These are phyloP conservation scores for Pedicia rivosa DNA, from an alignment of 2,888 invertebrate genomes.

Conservation along the genomic window DNA sequence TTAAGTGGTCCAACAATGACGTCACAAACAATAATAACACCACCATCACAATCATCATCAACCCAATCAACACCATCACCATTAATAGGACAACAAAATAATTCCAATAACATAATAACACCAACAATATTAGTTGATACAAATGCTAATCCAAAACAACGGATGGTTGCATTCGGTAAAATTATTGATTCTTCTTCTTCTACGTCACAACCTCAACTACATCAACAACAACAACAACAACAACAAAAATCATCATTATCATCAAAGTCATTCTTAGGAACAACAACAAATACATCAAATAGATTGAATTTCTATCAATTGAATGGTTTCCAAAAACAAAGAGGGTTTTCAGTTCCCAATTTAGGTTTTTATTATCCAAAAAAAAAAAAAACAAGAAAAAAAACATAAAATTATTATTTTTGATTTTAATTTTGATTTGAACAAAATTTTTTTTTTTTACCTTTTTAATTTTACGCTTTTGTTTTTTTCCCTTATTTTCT, in stretches of 20 bases:
- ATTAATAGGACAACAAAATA: conserved; percentile 3
- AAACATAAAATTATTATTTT: conserved; percentile 19
- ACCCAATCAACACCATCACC: conserved; percentile 4
- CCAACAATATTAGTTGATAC: neutral
- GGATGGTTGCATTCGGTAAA: conserved; percentile 65
- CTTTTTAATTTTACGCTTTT: conserved; percentile 2
- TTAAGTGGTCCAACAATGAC: neutral
- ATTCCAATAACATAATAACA: neutral
- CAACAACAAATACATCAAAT: conserved; percentile 32
- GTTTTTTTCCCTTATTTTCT: conserved; percentile 1
- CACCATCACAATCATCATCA: conserved; percentile 16
- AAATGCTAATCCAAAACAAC: conserved; percentile 29
- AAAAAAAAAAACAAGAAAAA: too few relatives aligned
- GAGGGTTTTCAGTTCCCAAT: conserved; percentile 81
- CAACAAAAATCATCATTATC: conserved; percentile 10
- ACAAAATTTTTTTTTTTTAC: conserved; percentile 2
- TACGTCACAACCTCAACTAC: conserved; percentile 21
- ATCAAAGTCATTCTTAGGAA: conserved; percentile 11
- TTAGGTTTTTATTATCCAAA: conserved; percentile 47
- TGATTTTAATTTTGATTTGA: conserved; percentile 8
- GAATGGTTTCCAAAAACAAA: conserved; percentile 18
- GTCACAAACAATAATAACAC: conserved; percentile 9
- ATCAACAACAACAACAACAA: conserved; percentile 25
- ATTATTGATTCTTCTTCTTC: conserved; percentile 14
- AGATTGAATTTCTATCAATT: conserved; percentile 6